These are phyloP conservation scores for Griposia aprilina DNA, from an alignment of 2,888 invertebrate genomes.

Conservation along the genomic window DNA sequence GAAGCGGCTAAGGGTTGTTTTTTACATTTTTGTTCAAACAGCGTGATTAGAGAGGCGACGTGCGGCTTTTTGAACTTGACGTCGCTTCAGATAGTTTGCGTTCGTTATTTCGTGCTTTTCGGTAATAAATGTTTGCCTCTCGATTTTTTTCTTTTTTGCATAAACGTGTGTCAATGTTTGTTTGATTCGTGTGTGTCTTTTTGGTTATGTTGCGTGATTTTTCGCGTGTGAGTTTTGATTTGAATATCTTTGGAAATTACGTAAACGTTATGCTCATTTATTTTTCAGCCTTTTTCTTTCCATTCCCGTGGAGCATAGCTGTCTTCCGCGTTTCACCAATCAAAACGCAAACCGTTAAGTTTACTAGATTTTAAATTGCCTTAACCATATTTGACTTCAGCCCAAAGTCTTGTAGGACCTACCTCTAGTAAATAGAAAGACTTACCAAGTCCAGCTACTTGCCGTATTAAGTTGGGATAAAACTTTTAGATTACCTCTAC, in stretches of 20 bases:
- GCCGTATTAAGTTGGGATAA: constrained; percentile 39
- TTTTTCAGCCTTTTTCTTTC: constrained; percentile 12
- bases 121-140: constrained; percentile 81
- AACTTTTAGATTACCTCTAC: constrained; percentile 48
- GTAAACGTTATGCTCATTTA: constrained; percentile 48
- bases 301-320: background rate
- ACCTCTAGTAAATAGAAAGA: background rate
- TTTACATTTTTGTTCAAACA: constrained; percentile 88
- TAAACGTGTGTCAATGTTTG: constrained; percentile 78
- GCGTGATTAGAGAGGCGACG: constrained; percentile 87
- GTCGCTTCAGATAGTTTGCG: constrained; percentile 81
- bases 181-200: constrained; percentile 55
- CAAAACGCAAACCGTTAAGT: background rate
- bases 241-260: constrained; percentile 47
- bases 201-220: constrained; percentile 60
- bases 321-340: constrained; percentile 26
- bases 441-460: background rate
- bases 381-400: background rate
- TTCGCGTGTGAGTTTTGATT: constrained; percentile 44
- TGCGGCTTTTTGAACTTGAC: constrained; percentile 85
- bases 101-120: constrained; percentile 78
- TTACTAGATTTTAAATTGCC: background rate
- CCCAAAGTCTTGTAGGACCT: background rate
- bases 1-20: constrained; percentile 83
- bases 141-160: constrained; percentile 77